phyloP scores from a whole-genome alignment of 1,140 invertebrate species.

The Myzus persicae region DNA sequence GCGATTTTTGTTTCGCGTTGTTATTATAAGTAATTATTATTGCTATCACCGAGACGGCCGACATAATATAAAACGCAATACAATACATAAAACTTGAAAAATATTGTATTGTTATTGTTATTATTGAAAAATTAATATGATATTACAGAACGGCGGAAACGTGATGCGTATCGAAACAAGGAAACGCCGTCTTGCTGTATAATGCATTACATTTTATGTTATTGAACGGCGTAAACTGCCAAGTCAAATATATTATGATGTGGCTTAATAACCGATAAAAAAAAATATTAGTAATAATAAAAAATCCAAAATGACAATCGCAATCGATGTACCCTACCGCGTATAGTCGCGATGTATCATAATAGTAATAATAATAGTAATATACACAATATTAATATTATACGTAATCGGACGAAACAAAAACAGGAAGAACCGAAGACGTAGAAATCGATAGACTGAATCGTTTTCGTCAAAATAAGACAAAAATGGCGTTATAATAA shows the following conservation, averaged over 20 bases:
- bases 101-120: not conserved
- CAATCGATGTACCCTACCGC: not conserved
- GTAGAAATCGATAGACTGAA: not conserved
- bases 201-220: not conserved
- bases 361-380: no score
- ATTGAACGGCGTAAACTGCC: not conserved
- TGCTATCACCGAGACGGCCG: not conserved
- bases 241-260: not conserved
- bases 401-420: not conserved
- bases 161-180: constrained; percentile 6
- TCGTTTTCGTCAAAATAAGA: not conserved
- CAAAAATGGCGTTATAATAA: not conserved
- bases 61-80: not conserved
- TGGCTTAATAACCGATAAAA: not conserved
- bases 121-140: not conserved
- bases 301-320: not conserved
- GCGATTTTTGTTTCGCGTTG: not conserved
- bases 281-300: not conserved
- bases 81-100: not conserved
- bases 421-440: not conserved
- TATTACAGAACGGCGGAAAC: not conserved
- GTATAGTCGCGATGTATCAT: not conserved
- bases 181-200: not conserved
- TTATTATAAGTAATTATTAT: not conserved
- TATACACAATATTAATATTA: no score